Conservation (phyloP, 2,797 vertebrate species). For the Chrosomus eos region DNA sequence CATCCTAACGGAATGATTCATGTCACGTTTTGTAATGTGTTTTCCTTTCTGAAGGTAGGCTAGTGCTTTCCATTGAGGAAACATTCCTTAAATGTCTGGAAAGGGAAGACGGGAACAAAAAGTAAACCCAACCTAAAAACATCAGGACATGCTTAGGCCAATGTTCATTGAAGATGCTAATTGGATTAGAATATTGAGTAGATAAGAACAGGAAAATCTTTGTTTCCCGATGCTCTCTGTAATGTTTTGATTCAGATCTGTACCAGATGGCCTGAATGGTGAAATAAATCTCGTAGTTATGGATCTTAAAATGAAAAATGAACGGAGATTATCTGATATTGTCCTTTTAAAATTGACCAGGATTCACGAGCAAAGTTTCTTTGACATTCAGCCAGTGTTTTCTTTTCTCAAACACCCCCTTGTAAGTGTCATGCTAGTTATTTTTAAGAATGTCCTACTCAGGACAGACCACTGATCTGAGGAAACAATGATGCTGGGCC, state of each 20-base stretch:
- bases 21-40: not conserved
- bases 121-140: conserved; percentile 23
- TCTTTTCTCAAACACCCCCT: not conserved
- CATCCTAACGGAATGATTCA: not conserved
- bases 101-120: conserved; percentile 25
- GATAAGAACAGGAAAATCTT: conserved; percentile 11
- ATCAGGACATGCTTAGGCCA: not conserved
- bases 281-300: not conserved
- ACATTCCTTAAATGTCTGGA: conserved; percentile 29
- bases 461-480: not conserved
- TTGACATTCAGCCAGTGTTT: conserved; percentile 33
- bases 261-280: not conserved
- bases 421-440: not conserved
- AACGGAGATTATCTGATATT: conserved; percentile 3
- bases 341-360: conserved; percentile 63
- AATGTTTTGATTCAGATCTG: not conserved
- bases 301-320: not conserved
- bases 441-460: not conserved
- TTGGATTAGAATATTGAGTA: not conserved
- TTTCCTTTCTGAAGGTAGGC: conserved; percentile 44
- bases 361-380: conserved; percentile 34
- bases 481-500: not conserved
- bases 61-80: conserved; percentile 42
- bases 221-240: not conserved
- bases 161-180: not conserved